Conservation (phyloP, 2,888 invertebrate species). For the Metellina segmentata region DNA sequence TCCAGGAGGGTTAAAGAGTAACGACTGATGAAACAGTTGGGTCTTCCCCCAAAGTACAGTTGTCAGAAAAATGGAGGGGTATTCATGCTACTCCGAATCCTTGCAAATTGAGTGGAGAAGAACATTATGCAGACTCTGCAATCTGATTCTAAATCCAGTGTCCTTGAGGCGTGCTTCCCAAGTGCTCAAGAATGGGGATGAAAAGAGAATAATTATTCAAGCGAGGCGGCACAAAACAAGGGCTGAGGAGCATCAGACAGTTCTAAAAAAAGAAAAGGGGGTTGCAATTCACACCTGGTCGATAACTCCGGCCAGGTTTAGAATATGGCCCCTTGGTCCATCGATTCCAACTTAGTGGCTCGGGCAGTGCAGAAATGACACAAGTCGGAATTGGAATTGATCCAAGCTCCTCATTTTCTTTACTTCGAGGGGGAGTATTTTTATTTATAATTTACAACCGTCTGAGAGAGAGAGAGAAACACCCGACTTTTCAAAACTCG, state of each 20-base stretch:
- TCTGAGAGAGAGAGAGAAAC: not conserved
- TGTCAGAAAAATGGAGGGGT: no score
- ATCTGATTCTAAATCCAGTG: not conserved
- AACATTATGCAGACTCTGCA: slow-evolving; percentile 16
- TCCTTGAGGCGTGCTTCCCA: not conserved
- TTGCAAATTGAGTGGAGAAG: not conserved
- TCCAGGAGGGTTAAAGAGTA: no score
- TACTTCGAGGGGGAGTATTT: not conserved
- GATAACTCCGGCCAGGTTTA: slow-evolving; percentile 24
- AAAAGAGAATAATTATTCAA: slow-evolving; percentile 35
- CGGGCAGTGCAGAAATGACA: slow-evolving; percentile 5
- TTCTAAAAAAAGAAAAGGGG: slow-evolving; percentile 30
- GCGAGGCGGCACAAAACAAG: slow-evolving; percentile 11
- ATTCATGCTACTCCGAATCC: slow-evolving; percentile 13
- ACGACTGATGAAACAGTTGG: no score
- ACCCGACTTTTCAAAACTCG: not conserved
- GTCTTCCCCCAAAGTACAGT: no score
- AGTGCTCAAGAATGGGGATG: not conserved
- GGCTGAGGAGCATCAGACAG: not conserved
- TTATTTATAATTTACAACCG: not conserved
- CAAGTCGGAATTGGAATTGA: slow-evolving; percentile 3
- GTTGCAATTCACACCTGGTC: not conserved
- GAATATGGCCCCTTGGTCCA: not conserved
- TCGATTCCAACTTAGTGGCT: slow-evolving; percentile 39
- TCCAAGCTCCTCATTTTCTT: not conserved